Base-by-base conservation (phyloP, 2,113 vertebrate genomes). In the Onychostruthus taczanowskii region DNA sequence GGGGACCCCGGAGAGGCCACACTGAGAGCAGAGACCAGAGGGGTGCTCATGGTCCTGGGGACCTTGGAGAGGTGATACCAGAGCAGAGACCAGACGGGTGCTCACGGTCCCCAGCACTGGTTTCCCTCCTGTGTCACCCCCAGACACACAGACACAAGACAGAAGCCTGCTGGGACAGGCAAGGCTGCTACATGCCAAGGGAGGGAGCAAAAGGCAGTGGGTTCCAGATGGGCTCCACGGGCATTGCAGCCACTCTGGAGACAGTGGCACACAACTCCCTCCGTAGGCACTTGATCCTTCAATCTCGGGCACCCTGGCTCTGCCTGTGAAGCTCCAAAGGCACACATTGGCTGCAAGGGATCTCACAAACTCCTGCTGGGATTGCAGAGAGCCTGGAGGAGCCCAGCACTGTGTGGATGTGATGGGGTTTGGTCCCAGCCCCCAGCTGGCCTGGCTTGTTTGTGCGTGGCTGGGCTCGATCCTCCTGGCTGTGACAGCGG, bases 241-340 rank as follows among this genome's bases (percentile, higher is more conserved):
- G 89, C 78, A 31, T 5, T 0, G 6, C 68, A 64, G 92, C 90
- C 75, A 69, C 14, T 2, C 39, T 15, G 18, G 53, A 76, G 79
- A 72, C 23, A 14, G 83, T 2, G 10, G 20, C 0, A 3, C 19
- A 61, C 2, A 28, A 37, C 46, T 94, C 50, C 44, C 30, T 63
- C 78, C 6, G 0, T 43, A 98, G 98, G 97, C 97, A 98, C 97
- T 98, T 97, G 95, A 87, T 96, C 83, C 79, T 50, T 78, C 70
- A 13, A 3, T 28, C 49, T 67, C 0, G 0, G 52, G 41, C 2
- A 2, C 66, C 31, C 31, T 18, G 30, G 55, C 63, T 37, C 88
- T 69, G 64, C 53, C 47, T 46, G 28, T 2, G 6, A n/a, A 55
- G 83, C 72, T 88, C 72, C 12, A 8, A 83, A 69, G 88, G 94